These are phyloP conservation scores for Sitophilus oryzae DNA, from an alignment of 1,140 invertebrate genomes.

Conservation along the genomic window DNA sequence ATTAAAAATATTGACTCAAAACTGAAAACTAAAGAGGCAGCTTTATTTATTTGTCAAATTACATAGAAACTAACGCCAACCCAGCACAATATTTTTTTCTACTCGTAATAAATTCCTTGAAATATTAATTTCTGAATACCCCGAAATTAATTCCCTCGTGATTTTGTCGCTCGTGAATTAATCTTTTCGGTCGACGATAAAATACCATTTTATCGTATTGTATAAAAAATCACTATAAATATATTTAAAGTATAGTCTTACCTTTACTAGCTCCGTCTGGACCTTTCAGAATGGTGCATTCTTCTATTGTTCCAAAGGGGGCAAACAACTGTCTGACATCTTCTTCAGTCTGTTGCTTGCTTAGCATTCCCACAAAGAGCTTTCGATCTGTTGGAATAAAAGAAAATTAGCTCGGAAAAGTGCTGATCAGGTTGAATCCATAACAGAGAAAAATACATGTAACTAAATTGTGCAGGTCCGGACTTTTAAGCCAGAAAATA, in stretches of 20 bases:
- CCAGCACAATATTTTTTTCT: too few species aligned
- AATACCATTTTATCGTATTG: too few species aligned
- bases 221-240: too few species aligned
- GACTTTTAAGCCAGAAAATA: neutral
- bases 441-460: neutral
- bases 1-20: too few species aligned
- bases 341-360: conserved; percentile 98
- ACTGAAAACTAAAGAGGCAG: too few species aligned
- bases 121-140: too few species aligned
- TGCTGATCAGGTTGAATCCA: neutral
- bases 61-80: too few species aligned
- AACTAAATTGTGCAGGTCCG: neutral
- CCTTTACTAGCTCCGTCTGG: conserved; percentile 96
- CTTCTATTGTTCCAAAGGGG: conserved; percentile 95
- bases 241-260: conserved; percentile 45
- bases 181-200: too few species aligned
- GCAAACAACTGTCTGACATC: conserved; percentile 96
- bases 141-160: too few species aligned
- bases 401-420: conserved; percentile 14
- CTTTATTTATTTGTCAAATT: too few species aligned
- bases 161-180: too few species aligned
- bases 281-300: conserved; percentile 96
- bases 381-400: conserved; percentile 73
- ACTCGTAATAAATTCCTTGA: too few species aligned
- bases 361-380: conserved; percentile 99